A percentile compares a stretch with the other conserved stretches of the same genome.
Conservation (phyloP, 37 sponge, comb jelly and placozoan species). For the Spongilla lacustris region DNA sequence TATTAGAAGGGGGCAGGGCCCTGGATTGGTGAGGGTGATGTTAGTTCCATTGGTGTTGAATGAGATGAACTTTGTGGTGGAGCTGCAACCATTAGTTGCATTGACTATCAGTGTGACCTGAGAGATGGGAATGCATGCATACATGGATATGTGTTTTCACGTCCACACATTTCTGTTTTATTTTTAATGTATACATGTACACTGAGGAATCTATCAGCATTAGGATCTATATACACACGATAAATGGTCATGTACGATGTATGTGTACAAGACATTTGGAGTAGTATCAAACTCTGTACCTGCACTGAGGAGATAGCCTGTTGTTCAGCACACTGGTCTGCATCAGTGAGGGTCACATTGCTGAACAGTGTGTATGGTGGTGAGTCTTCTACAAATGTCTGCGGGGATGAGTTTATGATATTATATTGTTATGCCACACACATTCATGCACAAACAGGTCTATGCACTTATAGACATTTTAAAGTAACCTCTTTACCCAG, state of each 20-base stretch:
- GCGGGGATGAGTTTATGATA: background rate
- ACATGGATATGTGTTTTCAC: too few species aligned
- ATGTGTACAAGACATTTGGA: too few species aligned
- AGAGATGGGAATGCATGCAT: background rate
- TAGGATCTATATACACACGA: too few species aligned
- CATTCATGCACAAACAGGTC: too few species aligned
- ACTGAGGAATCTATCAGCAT: too few species aligned
- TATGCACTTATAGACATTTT: too few species aligned
- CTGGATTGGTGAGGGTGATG: conserved; percentile 10
- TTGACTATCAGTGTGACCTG: conserved; percentile 4
- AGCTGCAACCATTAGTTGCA: conserved; percentile 11
- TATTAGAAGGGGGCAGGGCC: conserved; percentile 47
- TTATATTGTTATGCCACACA: too few species aligned
- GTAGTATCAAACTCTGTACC: background rate
- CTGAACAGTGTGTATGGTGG: conserved; percentile 2
- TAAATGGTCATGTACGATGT: too few species aligned
- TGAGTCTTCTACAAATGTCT: conserved; percentile 44
- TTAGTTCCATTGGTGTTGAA: conserved; percentile 11
- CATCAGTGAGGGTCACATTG: conserved; percentile 24
- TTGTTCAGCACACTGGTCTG: conserved; percentile 22
- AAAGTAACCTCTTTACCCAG: too few species aligned
- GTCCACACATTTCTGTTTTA: too few species aligned
- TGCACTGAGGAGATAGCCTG: conserved; percentile 1
- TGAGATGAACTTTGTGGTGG: conserved; percentile 6
- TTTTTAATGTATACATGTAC: too few species aligned